These are phyloP conservation scores for Acholoe squamosa DNA, from an alignment of 2,888 invertebrate species.

Conservation along the genomic window DNA sequence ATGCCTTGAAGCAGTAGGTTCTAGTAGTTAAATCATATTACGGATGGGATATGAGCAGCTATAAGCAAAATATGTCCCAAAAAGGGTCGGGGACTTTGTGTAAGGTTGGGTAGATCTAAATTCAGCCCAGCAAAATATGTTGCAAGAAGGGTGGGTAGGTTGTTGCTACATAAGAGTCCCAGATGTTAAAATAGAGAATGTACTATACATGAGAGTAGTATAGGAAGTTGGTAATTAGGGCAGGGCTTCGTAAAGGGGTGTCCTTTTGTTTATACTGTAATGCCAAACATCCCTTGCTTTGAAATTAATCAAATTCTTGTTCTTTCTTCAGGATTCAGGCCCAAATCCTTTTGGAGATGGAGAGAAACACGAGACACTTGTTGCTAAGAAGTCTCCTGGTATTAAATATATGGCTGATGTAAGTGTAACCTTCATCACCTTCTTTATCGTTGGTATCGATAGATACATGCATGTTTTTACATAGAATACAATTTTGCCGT, in stretches of 20 bases:
- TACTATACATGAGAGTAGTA: too few species aligned
- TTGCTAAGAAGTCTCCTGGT: constrained; percentile 70
- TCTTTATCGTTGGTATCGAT: too few species aligned
- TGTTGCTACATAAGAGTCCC: too few species aligned
- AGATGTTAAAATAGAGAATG: too few species aligned
- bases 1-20: neutral
- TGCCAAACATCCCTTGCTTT: neutral
- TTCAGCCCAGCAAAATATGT: too few species aligned
- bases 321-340: constrained; percentile 14
- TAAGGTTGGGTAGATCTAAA: too few species aligned
- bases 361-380: constrained; percentile 63
- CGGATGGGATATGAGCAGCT: neutral
- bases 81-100: too few species aligned
- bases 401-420: constrained; percentile 63
- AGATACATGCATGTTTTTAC: neutral
- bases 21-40: neutral
- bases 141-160: too few species aligned
- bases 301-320: neutral
- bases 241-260: too few species aligned
- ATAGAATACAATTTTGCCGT: neutral
- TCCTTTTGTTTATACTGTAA: neutral
- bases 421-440: neutral
- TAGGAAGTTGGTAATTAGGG: too few species aligned
- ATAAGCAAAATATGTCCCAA: neutral
- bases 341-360: constrained; percentile 52